These are phyloP conservation scores for Microcebus jonahi DNA, from an alignment of 2,113 vertebrate species.

Conservation along the genomic window DNA sequence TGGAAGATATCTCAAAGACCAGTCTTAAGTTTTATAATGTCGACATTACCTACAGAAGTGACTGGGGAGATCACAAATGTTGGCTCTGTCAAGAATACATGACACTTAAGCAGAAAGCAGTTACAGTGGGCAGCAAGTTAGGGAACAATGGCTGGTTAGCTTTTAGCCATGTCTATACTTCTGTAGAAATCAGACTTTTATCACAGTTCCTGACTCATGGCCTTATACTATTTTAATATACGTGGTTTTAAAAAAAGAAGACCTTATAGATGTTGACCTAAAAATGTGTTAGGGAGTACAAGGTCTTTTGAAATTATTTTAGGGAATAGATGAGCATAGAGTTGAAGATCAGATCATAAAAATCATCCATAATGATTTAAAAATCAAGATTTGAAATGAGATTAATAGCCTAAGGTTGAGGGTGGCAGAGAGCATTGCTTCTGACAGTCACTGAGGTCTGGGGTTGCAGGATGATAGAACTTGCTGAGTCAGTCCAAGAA, in stretches of 20 bases:
- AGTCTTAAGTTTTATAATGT: no score
- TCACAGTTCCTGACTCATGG: no score
- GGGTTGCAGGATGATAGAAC: not conserved
- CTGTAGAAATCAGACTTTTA: no score
- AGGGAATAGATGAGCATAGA: not conserved
- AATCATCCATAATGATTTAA: not conserved
- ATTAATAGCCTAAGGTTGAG: not conserved
- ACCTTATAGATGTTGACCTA: not conserved
- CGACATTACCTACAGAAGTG: no score
- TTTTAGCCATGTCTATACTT: no score
- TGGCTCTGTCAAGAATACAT: no score
- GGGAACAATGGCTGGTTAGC: no score
- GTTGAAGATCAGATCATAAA: not conserved
- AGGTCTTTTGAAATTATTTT: slow-evolving; percentile 13
- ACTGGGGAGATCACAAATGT: no score
- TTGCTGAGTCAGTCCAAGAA: not conserved
- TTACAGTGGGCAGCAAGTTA: no score
- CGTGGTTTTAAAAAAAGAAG: not conserved
- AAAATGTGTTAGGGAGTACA: not conserved
- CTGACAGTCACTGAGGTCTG: not conserved
- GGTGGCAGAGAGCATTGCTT: not conserved
- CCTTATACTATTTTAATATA: no score
- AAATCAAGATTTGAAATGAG: not conserved
- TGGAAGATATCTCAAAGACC: no score
- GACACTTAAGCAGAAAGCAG: no score